Conservation (phyloP, 92 coral and sea anemone species). For the Epizoanthus scotinus region DNA sequence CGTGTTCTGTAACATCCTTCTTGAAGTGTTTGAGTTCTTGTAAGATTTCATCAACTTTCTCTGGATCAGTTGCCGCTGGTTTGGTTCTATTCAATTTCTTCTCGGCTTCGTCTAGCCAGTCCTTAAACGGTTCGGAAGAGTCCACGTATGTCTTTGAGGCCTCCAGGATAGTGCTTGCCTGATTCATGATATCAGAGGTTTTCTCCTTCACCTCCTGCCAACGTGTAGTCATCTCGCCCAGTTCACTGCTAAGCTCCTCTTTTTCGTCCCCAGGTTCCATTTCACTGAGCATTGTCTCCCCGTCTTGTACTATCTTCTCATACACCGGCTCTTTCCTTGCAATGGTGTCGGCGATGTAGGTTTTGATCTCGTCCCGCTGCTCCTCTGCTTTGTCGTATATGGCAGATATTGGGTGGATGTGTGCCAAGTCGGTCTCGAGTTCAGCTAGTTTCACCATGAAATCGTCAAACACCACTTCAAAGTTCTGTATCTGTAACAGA, state of each 20-base stretch:
- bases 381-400: conserved; percentile 66
- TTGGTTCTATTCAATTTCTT: conserved; percentile 68
- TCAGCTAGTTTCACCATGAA: conserved; percentile 57
- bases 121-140: conserved; percentile 65
- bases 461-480: conserved; percentile 62
- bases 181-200: conserved; percentile 64
- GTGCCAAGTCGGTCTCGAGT: conserved; percentile 64
- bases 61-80: conserved; percentile 65
- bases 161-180: conserved; percentile 77
- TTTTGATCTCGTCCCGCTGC: conserved; percentile 71
- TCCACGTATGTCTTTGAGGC: conserved; percentile 77
- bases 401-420: conserved; percentile 79
- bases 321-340: conserved; percentile 84
- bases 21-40: conserved; percentile 57
- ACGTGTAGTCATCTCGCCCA: conserved; percentile 74
- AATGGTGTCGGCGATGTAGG: conserved; percentile 55
- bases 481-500: conserved; percentile 77
- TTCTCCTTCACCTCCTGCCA: conserved; percentile 79
- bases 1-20: conserved; percentile 75
- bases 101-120: conserved; percentile 91
- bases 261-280: conserved; percentile 89
- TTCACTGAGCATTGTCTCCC: conserved; percentile 70
- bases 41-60: conserved; percentile 63
- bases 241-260: conserved; percentile 68
- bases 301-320: conserved; percentile 89